phyloP scores from a whole-genome alignment of 2,113 vertebrate species.

The Hippocampus guttulatus region DNA sequence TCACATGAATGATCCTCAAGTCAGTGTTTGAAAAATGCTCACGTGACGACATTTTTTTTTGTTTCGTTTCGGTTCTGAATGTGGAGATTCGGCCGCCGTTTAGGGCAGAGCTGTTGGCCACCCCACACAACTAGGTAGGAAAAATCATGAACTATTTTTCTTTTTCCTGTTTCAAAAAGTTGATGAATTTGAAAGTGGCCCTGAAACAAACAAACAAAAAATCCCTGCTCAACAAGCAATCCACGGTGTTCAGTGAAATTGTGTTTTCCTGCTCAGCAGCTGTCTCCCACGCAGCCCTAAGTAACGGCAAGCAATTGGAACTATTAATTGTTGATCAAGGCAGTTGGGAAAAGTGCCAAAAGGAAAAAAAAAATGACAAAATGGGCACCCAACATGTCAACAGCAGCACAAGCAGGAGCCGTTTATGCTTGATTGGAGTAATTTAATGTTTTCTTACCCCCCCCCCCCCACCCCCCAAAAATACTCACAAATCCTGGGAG shows the following conservation, averaged over 20 bases:
- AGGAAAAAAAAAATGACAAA: constrained; percentile 83
- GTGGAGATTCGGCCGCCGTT: no score
- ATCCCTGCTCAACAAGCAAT: background rate
- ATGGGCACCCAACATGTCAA: constrained; percentile 72
- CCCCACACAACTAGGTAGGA: no score
- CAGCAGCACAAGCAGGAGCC: constrained; percentile 77
- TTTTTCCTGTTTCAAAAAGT: no score
- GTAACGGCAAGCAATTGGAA: constrained; percentile 72
- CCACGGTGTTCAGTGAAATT: constrained; percentile 45
- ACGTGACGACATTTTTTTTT: no score
- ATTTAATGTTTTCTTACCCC: constrained; percentile 88
- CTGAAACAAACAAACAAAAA: no score
- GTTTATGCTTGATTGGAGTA: constrained; percentile 89
- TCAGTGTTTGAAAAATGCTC: no score
- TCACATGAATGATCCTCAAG: no score
- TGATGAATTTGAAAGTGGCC: no score
- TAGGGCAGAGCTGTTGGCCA: no score
- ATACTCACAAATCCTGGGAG: constrained; percentile 81
- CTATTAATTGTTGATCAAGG: constrained; percentile 79
- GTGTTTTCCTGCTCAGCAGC: constrained; percentile 60
- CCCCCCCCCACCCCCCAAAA: constrained; percentile 34
- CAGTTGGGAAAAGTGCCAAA: constrained; percentile 76
- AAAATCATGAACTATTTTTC: no score
- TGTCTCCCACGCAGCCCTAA: constrained; percentile 71
- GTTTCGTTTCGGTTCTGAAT: no score